Base-by-base conservation (phyloP, 2,797 vertebrate species). In the Microchirus variegatus region DNA sequence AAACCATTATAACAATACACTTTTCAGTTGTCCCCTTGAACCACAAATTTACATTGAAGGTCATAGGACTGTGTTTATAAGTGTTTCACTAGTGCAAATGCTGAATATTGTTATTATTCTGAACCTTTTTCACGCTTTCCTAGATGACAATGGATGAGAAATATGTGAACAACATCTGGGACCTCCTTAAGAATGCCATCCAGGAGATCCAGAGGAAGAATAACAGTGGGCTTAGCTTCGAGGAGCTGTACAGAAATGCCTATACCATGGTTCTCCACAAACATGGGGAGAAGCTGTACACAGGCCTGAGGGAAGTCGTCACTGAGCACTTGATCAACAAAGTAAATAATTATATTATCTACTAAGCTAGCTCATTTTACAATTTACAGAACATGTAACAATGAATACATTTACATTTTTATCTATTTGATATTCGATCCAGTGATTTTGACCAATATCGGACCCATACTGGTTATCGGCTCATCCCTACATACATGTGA, bases 101-200 rank as follows among this genome's bases (percentile, higher is more conserved):
- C 22, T 22, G 22, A 31, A 6, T 8, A 31, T 31, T 31, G 8
- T 31, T 31, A 31, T 31, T 31, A 31, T 31, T 31, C 4, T 31
- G 4, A 6, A 31, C 31, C 31, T 31, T 31, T 31, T 31, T 31
- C 31, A 1, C 16, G 10, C 50, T 10, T 52, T 41, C 9, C 0
- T 60, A 98, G 98, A 99, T 98, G 96, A 98, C 96, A 85, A 99
- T 98, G 96, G 97, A 99, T 92, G 97, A 99, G 87, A 99, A 97
- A 92, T 98, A 98, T 82, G 97, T 99, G 66, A 98, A 99, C 88
- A 99, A 96, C 92, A 99, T 99, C 91, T 99, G 96, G 97, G 96
- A 97, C 91, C 95, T 99, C 82, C 92, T 99, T 15, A 99, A 98
- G 91, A 98, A 98, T 69, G 98, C 97, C 87, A 98, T 99, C 80